Conservation (phyloP, 2,888 invertebrate species). For the Clusia tigrina region DNA sequence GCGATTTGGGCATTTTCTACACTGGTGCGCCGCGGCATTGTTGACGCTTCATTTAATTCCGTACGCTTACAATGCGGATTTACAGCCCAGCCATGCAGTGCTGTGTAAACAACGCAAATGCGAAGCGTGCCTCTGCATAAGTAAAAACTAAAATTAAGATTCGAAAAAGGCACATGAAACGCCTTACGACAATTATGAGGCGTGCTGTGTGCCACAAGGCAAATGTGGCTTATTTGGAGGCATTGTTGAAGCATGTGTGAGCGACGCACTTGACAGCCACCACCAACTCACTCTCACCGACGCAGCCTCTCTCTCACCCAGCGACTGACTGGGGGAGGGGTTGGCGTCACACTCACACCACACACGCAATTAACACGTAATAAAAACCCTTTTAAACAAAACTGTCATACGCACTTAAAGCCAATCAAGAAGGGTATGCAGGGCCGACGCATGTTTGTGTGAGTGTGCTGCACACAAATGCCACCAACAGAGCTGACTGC, state of each 20-base stretch:
- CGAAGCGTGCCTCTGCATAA: conserved; percentile 57
- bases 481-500: conserved; percentile 1
- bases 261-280: too few relatives aligned
- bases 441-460: neutral
- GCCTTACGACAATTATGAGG: neutral
- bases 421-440: neutral
- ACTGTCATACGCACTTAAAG: conserved; percentile 3
- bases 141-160: conserved; percentile 27
- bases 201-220: neutral
- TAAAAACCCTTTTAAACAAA: neutral
- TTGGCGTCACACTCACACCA: too few relatives aligned
- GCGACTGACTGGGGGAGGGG: too few relatives aligned
- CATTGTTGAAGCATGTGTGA: too few relatives aligned
- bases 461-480: neutral
- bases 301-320: too few relatives aligned
- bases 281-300: too few relatives aligned
- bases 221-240: neutral
- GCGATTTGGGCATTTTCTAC: conserved; percentile 52
- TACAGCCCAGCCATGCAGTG: conserved; percentile 35
- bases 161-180: too few relatives aligned
- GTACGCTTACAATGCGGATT: neutral
- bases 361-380: neutral
- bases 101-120: conserved; percentile 54
- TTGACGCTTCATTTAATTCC: neutral
- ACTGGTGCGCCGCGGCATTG: conserved; percentile 40